phyloP scores from a whole-genome alignment of 2,113 vertebrate genomes.

The Sula dactylatra region DNA sequence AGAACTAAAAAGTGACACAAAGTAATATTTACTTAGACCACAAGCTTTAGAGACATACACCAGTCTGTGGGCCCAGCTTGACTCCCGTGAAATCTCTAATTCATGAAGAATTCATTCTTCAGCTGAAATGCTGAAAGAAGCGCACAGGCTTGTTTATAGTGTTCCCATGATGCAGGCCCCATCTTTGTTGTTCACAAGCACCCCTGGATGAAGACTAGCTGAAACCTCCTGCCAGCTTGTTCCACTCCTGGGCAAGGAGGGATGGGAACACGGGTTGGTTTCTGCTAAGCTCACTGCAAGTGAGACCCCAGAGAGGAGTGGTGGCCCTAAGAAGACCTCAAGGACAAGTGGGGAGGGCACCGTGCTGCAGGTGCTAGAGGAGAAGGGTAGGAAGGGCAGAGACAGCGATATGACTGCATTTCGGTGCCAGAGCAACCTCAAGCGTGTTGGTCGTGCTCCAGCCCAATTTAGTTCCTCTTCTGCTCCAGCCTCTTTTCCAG shows the following conservation, averaged over 20 bases:
- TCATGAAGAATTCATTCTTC: not conserved
- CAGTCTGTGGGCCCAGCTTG: not conserved
- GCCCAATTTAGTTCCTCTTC: not conserved
- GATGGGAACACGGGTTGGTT: not conserved
- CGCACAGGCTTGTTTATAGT: not conserved
- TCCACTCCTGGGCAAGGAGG: not conserved
- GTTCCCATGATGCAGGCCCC: not conserved
- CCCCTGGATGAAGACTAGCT: not conserved
- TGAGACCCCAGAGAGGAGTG: not conserved
- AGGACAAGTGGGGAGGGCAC: not conserved
- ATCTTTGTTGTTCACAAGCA: not conserved
- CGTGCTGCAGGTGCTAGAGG: not conserved
- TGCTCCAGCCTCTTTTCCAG: not conserved
- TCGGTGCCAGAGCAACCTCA: not conserved
- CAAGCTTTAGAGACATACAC: not conserved
- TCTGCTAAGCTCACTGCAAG: not conserved
- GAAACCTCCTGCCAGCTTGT: not conserved
- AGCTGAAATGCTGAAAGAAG: not conserved
- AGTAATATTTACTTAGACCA: not conserved
- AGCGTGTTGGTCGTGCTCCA: not conserved
- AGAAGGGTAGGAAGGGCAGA: not conserved
- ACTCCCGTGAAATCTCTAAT: not conserved
- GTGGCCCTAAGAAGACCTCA: not conserved
- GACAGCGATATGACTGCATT: not conserved
- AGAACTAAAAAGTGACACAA: not conserved